Conservation (phyloP, 2,888 invertebrate genomes). For the Spodoptera picta region DNA sequence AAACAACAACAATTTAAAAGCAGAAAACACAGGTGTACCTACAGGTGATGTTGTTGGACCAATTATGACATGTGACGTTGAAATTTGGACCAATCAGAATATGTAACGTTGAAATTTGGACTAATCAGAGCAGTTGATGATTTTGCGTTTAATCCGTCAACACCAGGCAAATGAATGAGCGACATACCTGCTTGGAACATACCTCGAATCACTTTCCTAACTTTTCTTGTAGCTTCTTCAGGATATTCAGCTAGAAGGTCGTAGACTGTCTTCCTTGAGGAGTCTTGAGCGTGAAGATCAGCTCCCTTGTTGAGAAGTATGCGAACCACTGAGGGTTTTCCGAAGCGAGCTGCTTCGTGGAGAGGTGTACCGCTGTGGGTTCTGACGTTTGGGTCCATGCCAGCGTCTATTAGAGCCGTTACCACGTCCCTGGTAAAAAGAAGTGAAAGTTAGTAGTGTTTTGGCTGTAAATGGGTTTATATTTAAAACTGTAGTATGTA, state of each 20-base stretch:
- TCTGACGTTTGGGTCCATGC: slow-evolving; percentile 95
- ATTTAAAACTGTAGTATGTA: no score
- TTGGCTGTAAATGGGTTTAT: no score
- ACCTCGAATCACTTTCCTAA: slow-evolving; percentile 95
- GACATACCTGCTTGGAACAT: slow-evolving; percentile 70
- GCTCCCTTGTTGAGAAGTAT: slow-evolving; percentile 94
- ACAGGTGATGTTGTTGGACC: slow-evolving; percentile 2
- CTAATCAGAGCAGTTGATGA: slow-evolving; percentile 4
- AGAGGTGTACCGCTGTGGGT: slow-evolving; percentile 96
- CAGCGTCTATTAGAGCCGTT: slow-evolving; percentile 93
- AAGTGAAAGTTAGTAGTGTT: not conserved
- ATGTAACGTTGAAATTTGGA: not conserved
- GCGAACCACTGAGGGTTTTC: slow-evolving; percentile 95
- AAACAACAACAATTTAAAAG: not conserved
- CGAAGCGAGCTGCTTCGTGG: slow-evolving; percentile 97
- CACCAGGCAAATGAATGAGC: slow-evolving; percentile 24
- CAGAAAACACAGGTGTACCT: no score
- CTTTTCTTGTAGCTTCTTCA: slow-evolving; percentile 95
- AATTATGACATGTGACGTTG: slow-evolving; percentile 6
- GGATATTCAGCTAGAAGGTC: slow-evolving; percentile 96
- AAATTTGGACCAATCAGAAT: not conserved
- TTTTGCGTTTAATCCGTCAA: slow-evolving; percentile 38
- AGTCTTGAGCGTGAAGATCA: slow-evolving; percentile 93
- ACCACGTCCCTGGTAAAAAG: slow-evolving; percentile 91
- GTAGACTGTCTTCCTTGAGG: slow-evolving; percentile 94